A percentile compares a stretch with the other conserved stretches of the same genome.
Conservation (phyloP, 2,113 vertebrate species). For the Aegotheles bennettii region DNA sequence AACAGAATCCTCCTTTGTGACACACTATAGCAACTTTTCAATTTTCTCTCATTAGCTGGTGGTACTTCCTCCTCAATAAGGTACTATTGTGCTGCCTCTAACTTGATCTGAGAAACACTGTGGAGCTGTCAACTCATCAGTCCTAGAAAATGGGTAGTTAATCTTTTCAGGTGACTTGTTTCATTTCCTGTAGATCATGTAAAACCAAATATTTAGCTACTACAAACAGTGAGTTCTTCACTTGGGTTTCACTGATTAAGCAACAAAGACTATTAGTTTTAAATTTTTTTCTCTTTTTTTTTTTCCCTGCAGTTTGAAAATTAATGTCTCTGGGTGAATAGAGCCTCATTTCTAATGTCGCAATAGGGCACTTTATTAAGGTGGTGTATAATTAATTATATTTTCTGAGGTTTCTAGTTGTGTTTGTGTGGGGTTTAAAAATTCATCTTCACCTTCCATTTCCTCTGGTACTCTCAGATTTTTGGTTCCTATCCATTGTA, state of each 20-base stretch:
- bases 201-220: constrained; percentile 63
- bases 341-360: background rate
- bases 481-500: background rate
- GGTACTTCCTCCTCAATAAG: constrained; percentile 56
- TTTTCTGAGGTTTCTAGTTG: background rate
- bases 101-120: constrained; percentile 51
- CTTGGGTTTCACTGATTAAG: constrained; percentile 41
- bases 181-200: constrained; percentile 61
- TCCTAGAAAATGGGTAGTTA: constrained; percentile 52
- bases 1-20: constrained; percentile 61
- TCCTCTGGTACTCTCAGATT: background rate
- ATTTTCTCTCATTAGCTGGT: constrained; percentile 54
- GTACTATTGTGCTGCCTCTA: constrained; percentile 53
- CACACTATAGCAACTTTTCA: constrained; percentile 54
- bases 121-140: constrained; percentile 65
- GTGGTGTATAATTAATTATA: background rate
- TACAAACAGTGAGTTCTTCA: constrained; percentile 43
- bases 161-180: constrained; percentile 61
- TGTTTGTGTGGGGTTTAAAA: background rate
- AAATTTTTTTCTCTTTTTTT: background rate
- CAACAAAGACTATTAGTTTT: constrained; percentile 11
- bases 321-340: background rate
- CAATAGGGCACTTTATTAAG: background rate
- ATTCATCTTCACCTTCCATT: background rate
- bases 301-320: background rate